Evolutionary conservation across 2,113 vertebrate genomes (phyloP).

Genomic region (Monopterus albus): DNA sequence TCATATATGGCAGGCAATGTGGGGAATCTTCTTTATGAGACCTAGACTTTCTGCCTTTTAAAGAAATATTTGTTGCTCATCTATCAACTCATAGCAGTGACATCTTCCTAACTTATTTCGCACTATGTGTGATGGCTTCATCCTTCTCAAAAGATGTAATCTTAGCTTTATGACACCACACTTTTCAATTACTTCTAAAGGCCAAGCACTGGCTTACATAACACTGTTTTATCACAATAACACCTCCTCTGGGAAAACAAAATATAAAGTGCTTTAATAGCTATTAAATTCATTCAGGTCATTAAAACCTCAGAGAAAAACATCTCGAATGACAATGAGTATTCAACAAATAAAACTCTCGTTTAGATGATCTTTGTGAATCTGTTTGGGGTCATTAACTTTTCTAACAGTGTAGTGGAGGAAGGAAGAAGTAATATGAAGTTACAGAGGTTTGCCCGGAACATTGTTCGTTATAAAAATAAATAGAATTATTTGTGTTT

Average conservation of each 20-base stretch:
- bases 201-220: slow-evolving; percentile 8
- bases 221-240: background rate
- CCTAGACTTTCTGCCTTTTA: slow-evolving; percentile 7
- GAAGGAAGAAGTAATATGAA: slow-evolving; percentile 1
- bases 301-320: slow-evolving; percentile 17
- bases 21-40: background rate
- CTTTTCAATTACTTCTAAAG: slow-evolving; percentile 27
- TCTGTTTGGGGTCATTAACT: slow-evolving; percentile 31
- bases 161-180: slow-evolving; percentile 6
- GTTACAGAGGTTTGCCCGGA: slow-evolving; percentile 8
- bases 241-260: slow-evolving; percentile 2
- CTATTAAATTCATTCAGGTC: slow-evolving; percentile 24
- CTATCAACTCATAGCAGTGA: slow-evolving; percentile 16
- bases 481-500: background rate
- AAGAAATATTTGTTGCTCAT: slow-evolving; percentile 22
- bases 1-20: background rate
- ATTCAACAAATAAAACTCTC: slow-evolving; percentile 18
- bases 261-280: background rate
- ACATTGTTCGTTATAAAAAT: slow-evolving; percentile 15
- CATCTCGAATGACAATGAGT: background rate
- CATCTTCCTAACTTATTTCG: background rate
- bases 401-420: background rate
- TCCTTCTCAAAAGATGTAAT: slow-evolving; percentile 44
- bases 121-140: slow-evolving; percentile 18
- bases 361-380: slow-evolving; percentile 13